Percentiles rank a stretch among this genome's conserved stretches.
These are phyloP conservation scores for Lasius fuliginosus DNA, from an alignment of 2,888 invertebrate species.

Conservation along the genomic window DNA sequence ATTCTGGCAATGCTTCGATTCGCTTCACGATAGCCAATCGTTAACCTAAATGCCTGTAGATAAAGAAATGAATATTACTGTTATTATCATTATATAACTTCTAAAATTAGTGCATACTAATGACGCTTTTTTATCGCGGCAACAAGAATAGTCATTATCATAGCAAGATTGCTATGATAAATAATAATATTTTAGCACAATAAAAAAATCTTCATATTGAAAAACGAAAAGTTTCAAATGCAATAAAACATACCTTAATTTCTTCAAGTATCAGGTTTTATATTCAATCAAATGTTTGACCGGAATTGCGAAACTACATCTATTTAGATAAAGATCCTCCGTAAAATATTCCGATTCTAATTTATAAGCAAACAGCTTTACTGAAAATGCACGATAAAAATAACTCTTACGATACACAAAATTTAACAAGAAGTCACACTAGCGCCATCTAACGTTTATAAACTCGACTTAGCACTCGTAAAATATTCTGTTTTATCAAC, in stretches of 20 bases:
- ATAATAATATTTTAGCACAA: background rate
- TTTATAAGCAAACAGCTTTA: constrained; percentile 9
- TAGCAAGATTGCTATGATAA: background rate
- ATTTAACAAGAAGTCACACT: background rate
- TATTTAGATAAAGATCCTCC: constrained; percentile 24
- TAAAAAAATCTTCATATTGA: background rate
- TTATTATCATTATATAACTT: background rate
- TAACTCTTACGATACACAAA: background rate
- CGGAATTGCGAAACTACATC: background rate
- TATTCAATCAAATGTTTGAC: background rate
- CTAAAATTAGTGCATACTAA: background rate
- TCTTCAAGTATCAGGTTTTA: background rate
- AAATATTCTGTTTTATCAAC: background rate
- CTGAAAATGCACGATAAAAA: constrained; percentile 14
- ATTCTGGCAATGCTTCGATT: background rate
- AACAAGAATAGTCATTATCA: background rate
- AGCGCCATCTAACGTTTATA: constrained; percentile 5
- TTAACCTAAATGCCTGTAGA: background rate
- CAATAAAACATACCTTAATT: background rate
- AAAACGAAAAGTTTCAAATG: background rate
- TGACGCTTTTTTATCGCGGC: background rate
- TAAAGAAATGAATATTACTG: background rate
- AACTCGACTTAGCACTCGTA: background rate
- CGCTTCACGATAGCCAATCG: background rate
- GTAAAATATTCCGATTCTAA: constrained; percentile 40